These are phyloP conservation scores for Spilosoma lubricipeda DNA, from an alignment of 2,888 invertebrate genomes.

Conservation along the genomic window DNA sequence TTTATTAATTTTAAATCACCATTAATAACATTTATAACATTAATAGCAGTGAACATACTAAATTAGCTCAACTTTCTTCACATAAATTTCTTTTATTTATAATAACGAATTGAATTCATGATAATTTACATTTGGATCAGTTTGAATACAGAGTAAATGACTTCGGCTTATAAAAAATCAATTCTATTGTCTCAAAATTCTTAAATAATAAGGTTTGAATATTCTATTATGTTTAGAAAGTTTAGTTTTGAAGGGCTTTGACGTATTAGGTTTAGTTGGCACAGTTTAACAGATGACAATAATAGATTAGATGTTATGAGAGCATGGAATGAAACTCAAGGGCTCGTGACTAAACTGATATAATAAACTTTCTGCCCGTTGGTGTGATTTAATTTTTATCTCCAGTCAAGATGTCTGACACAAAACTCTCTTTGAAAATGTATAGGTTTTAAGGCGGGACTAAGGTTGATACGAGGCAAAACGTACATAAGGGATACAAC, in stretches of 20 bases:
- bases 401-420: too few relatives aligned
- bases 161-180: background rate
- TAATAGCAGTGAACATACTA: background rate
- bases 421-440: too few relatives aligned
- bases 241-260: constrained; percentile 1
- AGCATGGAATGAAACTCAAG: background rate
- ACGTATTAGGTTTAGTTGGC: background rate
- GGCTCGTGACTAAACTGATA: background rate
- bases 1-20: background rate
- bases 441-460: too few relatives aligned
- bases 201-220: background rate
- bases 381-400: too few relatives aligned
- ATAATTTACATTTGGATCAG: background rate
- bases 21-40: background rate
- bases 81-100: background rate
- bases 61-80: background rate
- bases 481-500: too few relatives aligned
- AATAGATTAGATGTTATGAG: background rate
- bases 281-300: background rate
- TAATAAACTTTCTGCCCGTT: background rate
- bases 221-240: constrained; percentile 7
- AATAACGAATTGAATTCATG: background rate
- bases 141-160: constrained; percentile 4
- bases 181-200: constrained; percentile 9
- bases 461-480: too few relatives aligned